These are phyloP conservation scores for Carollia perspicillata DNA, from an alignment of 2,113 vertebrate species.

Conservation along the genomic window DNA sequence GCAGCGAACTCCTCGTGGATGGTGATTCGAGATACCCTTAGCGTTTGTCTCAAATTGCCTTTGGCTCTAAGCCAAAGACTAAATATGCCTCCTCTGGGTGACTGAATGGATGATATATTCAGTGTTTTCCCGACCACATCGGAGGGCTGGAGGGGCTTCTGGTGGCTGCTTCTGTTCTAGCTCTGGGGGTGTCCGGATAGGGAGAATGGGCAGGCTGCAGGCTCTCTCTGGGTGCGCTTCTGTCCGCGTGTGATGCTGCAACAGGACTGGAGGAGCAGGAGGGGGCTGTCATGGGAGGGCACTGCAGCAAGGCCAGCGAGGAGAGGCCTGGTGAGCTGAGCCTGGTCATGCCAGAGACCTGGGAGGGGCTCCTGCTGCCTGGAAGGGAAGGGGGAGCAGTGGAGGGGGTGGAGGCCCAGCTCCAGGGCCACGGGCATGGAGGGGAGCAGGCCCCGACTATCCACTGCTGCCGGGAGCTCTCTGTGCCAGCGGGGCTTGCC, in stretches of 20 bases:
- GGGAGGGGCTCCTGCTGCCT: not conserved
- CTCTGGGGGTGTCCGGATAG: not conserved
- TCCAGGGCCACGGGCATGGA: not conserved
- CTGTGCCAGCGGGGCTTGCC: not conserved
- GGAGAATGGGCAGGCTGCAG: not conserved
- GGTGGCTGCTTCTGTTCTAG: not conserved
- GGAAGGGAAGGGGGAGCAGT: not conserved
- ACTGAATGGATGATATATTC: not conserved
- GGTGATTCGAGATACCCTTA: not conserved
- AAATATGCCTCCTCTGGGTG: not conserved
- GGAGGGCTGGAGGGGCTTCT: not conserved
- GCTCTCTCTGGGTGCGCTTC: not conserved
- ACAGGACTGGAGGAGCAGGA: not conserved
- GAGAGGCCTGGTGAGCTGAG: not conserved
- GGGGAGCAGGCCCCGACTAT: not conserved
- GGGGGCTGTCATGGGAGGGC: not conserved
- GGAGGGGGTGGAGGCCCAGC: not conserved
- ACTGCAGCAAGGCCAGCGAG: not conserved
- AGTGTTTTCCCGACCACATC: not conserved
- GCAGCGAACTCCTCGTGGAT: not conserved
- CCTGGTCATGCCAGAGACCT: not conserved
- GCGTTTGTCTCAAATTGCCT: not conserved
- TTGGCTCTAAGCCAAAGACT: not conserved
- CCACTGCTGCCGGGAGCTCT: not conserved
- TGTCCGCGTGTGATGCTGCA: no score